Percentiles rank a stretch among this genome's conserved stretches.
Evolutionary conservation across 2,797 vertebrate genomes (phyloP).

Genomic region (Myiotriccus ornatus): DNA sequence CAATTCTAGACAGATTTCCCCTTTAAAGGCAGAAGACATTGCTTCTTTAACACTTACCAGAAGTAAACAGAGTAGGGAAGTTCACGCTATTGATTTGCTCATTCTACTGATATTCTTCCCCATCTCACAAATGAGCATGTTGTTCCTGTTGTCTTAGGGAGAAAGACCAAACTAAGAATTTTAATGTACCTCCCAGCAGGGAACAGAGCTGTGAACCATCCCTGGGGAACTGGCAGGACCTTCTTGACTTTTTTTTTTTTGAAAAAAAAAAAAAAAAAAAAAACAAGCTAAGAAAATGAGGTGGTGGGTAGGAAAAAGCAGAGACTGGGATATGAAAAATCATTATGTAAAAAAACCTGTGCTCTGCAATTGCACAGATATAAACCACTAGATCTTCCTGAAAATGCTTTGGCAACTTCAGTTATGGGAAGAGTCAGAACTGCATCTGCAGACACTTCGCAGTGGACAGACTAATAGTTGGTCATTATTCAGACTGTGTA

Average conservation of each 20-base stretch:
- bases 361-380: not conserved
- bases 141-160: constrained; percentile 63
- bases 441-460: not conserved
- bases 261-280: not conserved
- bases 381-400: not conserved
- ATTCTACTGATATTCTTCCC: constrained; percentile 60
- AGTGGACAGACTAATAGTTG: constrained; percentile 6
- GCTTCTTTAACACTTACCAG: constrained; percentile 61
- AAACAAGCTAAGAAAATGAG: not conserved
- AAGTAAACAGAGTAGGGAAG: constrained; percentile 60
- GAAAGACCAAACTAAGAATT: constrained; percentile 61
- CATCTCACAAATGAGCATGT: constrained; percentile 60
- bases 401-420: not conserved
- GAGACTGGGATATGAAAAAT: not conserved
- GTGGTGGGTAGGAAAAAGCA: not conserved
- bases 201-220: constrained; percentile 30
- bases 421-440: not conserved
- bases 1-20: constrained; percentile 28
- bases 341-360: not conserved
- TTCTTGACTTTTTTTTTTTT: not conserved
- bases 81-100: constrained; percentile 60
- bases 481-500: not conserved
- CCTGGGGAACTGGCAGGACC: not conserved
- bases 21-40: constrained; percentile 62
- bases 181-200: constrained; percentile 23